Conservation (phyloP, 1,140 invertebrate species). For the Coelopa frigida region DNA sequence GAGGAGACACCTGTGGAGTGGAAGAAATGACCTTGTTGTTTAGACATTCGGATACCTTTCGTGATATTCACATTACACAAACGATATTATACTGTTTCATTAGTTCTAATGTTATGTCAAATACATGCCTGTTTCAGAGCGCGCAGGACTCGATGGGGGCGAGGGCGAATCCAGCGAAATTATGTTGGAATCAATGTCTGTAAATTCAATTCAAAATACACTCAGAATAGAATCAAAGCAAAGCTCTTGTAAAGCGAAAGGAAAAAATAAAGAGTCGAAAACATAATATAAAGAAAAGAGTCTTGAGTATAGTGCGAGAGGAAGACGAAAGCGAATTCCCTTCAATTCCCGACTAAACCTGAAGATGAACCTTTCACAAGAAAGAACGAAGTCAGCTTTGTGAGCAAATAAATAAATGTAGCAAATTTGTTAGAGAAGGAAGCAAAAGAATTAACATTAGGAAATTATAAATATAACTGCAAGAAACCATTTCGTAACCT, state of each 20-base stretch:
- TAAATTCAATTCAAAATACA: constrained; percentile 4
- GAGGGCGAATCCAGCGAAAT: constrained; percentile 54
- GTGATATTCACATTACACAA: too few relatives aligned
- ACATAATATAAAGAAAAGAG: too few relatives aligned
- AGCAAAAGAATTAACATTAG: not conserved
- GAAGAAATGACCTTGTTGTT: too few relatives aligned
- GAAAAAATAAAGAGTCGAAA: not conserved
- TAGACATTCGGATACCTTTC: too few relatives aligned
- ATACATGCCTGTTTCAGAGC: too few relatives aligned
- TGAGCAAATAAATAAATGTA: not conserved
- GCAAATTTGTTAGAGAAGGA: not conserved
- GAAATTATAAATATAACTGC: not conserved
- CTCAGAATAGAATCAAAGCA: constrained; percentile 1
- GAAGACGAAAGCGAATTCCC: too few relatives aligned
- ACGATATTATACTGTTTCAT: too few relatives aligned
- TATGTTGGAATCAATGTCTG: constrained; percentile 30
- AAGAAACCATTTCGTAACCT: constrained; percentile 11
- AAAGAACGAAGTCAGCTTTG: not conserved
- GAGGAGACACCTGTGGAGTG: too few relatives aligned
- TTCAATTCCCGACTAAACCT: too few relatives aligned
- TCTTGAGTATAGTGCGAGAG: too few relatives aligned
- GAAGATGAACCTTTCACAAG: too few relatives aligned
- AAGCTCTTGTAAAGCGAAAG: not conserved
- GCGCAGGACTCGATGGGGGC: constrained; percentile 37
- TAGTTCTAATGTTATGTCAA: too few relatives aligned